phyloP scores from a whole-genome alignment of 2,797 vertebrate genomes.

The Galaxias olidus region DNA sequence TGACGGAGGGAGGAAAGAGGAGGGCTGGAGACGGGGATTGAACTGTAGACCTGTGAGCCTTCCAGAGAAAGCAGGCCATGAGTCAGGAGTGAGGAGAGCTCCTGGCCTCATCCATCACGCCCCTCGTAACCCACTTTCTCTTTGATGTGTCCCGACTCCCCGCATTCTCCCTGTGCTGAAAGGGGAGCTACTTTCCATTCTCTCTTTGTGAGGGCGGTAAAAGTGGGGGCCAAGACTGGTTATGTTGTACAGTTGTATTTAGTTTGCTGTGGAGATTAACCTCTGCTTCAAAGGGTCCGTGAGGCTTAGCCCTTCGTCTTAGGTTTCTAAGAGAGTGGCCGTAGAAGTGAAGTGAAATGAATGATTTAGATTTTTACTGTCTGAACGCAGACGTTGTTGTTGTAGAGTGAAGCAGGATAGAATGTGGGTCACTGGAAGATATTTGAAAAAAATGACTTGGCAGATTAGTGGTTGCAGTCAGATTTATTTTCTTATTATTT shows the following conservation, averaged over 20 bases:
- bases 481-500: no score
- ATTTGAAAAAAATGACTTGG: no score
- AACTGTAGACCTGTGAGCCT: slow-evolving; percentile 64
- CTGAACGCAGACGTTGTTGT: no score
- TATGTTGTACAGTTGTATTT: slow-evolving; percentile 9
- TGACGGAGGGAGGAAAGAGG: slow-evolving; percentile 1
- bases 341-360: not conserved
- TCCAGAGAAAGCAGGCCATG: slow-evolving; percentile 54
- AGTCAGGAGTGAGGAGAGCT: slow-evolving; percentile 66
- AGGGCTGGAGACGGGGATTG: slow-evolving; percentile 46
- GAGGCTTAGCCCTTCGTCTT: not conserved
- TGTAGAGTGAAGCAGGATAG: no score
- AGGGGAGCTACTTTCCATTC: slow-evolving; percentile 33
- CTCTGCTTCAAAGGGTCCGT: not conserved
- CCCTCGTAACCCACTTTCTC: slow-evolving; percentile 71
- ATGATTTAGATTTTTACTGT: no score
- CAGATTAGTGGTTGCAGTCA: no score
- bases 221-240: slow-evolving; percentile 21
- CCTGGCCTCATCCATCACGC: slow-evolving; percentile 67
- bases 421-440: no score
- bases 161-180: slow-evolving; percentile 32
- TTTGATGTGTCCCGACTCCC: slow-evolving; percentile 47
- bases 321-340: not conserved
- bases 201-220: slow-evolving; percentile 41
- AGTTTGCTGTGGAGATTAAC: not conserved